A percentile compares a stretch with the other conserved stretches of the same genome.
Evolutionary conservation across 2,888 invertebrate species (phyloP).

Genomic region (Zele albiditarsus): DNA sequence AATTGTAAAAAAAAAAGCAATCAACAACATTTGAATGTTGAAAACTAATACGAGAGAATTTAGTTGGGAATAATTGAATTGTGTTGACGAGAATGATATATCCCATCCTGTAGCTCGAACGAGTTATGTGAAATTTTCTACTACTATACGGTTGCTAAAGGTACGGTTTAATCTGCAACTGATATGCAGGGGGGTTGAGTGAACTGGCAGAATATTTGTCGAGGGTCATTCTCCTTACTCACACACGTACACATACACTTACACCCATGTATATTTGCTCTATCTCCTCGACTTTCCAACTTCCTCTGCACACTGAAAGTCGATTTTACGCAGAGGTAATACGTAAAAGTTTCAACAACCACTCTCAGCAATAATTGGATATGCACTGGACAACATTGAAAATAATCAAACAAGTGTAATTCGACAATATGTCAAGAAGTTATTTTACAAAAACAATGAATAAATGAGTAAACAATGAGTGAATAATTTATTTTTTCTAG

Average conservation of each 20-base stretch:
- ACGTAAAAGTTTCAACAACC: conserved; percentile 44
- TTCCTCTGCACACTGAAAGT: conserved; percentile 43
- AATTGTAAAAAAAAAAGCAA: too few species aligned
- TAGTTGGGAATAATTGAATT: neutral
- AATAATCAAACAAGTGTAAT: neutral
- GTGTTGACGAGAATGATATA: neutral
- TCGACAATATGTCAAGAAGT: neutral
- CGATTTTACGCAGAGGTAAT: conserved; percentile 45
- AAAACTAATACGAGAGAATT: neutral
- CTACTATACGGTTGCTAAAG: neutral
- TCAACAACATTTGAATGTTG: too few species aligned
- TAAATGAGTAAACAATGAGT: neutral
- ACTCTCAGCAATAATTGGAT: conserved; percentile 15
- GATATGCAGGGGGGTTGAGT: conserved; percentile 39
- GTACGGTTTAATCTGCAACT: conserved; percentile 34
- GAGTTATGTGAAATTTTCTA: conserved; percentile 13
- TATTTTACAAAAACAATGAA: neutral
- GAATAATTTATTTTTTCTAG: too few species aligned
- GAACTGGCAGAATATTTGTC: conserved; percentile 37
- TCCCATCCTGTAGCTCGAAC: neutral
- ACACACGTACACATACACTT: neutral
- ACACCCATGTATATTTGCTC: neutral
- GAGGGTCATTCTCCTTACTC: conserved; percentile 16
- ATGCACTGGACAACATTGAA: neutral
- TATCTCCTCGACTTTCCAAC: conserved; percentile 29